Percentiles rank a stretch among this genome's conserved stretches.
These are phyloP conservation scores for Tenthredo notha DNA, from an alignment of 2,888 invertebrate genomes.

Conservation along the genomic window DNA sequence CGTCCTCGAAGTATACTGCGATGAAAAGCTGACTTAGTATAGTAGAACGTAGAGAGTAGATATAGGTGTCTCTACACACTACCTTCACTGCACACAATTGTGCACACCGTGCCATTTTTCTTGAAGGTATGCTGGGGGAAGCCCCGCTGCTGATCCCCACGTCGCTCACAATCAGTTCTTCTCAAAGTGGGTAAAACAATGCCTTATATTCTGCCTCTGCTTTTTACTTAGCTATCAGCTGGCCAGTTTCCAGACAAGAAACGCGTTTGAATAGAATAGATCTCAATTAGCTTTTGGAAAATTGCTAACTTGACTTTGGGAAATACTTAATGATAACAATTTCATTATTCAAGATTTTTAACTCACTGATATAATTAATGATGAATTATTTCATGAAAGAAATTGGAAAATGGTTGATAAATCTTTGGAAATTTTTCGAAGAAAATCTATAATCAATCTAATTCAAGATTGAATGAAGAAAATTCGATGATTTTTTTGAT, in stretches of 20 bases:
- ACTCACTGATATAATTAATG: not conserved
- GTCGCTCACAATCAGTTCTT: conserved; percentile 43
- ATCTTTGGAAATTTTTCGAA: not conserved
- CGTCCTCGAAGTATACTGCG: conserved; percentile 31
- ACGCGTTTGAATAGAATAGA: conserved; percentile 12
- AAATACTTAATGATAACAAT: not conserved
- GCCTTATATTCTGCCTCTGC: not conserved
- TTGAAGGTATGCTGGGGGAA: conserved; percentile 9
- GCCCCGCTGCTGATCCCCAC: conserved; percentile 35
- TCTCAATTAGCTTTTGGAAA: conserved; percentile 18
- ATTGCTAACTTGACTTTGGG: not conserved
- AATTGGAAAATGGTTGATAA: not conserved
- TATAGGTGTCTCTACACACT: not conserved
- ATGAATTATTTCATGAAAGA: not conserved
- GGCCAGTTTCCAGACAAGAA: conserved; percentile 12
- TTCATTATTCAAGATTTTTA: not conserved
- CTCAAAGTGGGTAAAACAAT: conserved; percentile 43
- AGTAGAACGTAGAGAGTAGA: conserved; percentile 1
- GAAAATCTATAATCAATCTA: no score
- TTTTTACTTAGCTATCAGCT: not conserved
- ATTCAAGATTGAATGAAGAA: no score
- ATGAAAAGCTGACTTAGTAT: conserved; percentile 37
- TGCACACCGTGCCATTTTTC: not conserved
- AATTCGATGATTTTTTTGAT: not conserved
- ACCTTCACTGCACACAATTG: conserved; percentile 11